A percentile compares a stretch with the other conserved stretches of the same genome.
These are phyloP conservation scores for Ceyx melanurus DNA, from an alignment of 2,113 vertebrate genomes.

Conservation along the genomic window DNA sequence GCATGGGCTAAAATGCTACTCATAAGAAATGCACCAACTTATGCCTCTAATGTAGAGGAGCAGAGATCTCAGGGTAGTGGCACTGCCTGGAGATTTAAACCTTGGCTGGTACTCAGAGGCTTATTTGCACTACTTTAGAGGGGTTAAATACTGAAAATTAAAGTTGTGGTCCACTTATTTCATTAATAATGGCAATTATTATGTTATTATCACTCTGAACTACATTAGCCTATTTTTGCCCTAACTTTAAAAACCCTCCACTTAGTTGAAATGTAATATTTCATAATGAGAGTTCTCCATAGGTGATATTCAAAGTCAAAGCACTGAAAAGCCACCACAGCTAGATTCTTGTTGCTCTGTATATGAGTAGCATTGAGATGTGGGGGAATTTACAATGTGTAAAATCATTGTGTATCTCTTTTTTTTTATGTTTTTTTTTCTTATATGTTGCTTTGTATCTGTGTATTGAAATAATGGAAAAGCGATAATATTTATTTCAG, in stretches of 20 bases:
- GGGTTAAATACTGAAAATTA: neutral
- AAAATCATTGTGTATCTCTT: neutral
- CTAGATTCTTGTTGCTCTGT: neutral
- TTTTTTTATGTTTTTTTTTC: neutral
- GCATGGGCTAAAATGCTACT: neutral
- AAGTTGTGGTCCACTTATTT: neutral
- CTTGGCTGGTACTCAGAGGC: neutral
- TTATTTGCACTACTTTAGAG: neutral
- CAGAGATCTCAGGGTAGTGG: neutral
- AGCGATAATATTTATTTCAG: neutral
- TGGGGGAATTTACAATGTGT: neutral
- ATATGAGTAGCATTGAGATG: neutral
- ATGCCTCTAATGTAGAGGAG: neutral
- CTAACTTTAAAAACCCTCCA: rapidly evolving
- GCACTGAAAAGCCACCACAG: neutral
- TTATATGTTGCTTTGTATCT: neutral
- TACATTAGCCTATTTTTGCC: neutral
- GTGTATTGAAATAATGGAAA: neutral
- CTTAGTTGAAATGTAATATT: neutral
- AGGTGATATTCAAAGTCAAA: neutral
- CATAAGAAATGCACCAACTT: neutral
- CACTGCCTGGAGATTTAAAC: neutral
- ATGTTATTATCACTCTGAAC: neutral
- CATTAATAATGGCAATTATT: neutral
- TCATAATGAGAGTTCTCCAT: neutral